Evolutionary conservation across 2,113 vertebrate genomes (phyloP).

Genomic region (Euleptes europaea): DNA sequence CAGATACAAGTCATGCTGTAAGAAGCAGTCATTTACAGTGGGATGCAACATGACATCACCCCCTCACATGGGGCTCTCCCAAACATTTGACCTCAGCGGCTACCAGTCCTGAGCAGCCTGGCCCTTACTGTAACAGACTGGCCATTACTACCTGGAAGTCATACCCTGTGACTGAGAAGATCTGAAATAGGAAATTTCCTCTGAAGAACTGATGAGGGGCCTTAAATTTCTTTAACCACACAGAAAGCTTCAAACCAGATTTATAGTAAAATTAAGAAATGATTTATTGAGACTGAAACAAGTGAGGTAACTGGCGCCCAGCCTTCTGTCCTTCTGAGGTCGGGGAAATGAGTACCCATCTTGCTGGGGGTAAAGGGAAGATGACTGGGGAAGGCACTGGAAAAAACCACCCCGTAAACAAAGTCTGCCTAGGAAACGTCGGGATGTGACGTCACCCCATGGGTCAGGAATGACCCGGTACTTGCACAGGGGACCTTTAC

Average conservation of each 20-base stretch:
- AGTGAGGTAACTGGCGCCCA: too few relatives aligned
- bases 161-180: neutral
- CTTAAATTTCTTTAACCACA: neutral
- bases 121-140: too few relatives aligned
- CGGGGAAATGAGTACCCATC: too few relatives aligned
- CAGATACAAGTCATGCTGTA: neutral
- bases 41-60: neutral
- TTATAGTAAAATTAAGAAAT: neutral
- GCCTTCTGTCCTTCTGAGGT: too few relatives aligned
- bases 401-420: too few relatives aligned
- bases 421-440: too few relatives aligned
- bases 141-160: neutral
- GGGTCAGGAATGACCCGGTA: too few relatives aligned
- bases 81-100: neutral
- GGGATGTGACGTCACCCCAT: too few relatives aligned
- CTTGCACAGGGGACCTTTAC: too few relatives aligned
- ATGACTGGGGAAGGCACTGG: too few relatives aligned
- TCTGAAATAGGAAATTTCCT: neutral
- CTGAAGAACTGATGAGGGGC: neutral
- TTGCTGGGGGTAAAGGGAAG: too few relatives aligned
- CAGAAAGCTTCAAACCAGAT: neutral
- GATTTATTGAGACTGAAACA: neutral
- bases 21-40: neutral
- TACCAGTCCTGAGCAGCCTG: neutral
- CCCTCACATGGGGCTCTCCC: neutral